A percentile compares a stretch with the other conserved stretches of the same genome.
Evolutionary conservation across 2,797 vertebrate genomes (phyloP).

Genomic region (Halcyon badia): DNA sequence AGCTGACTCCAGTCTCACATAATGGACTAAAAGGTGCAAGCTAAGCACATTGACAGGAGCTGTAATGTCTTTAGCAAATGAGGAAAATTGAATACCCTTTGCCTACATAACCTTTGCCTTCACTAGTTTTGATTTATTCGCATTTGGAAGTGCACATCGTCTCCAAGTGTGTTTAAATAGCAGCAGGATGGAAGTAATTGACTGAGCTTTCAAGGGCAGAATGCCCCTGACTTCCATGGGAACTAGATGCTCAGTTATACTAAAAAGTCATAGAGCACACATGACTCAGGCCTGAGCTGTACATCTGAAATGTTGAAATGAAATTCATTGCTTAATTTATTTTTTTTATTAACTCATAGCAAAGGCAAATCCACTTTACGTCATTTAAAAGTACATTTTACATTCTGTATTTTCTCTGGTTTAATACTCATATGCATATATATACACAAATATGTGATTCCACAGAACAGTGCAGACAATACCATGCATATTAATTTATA

Average conservation of each 20-base stretch:
- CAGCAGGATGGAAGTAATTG: slow-evolving; percentile 47
- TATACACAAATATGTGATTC: neutral
- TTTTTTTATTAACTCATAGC: neutral
- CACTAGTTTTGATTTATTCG: slow-evolving; percentile 15
- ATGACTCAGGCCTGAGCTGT: neutral
- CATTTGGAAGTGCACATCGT: slow-evolving; percentile 8
- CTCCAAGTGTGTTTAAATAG: slow-evolving; percentile 32
- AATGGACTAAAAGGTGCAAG: neutral
- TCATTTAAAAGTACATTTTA: neutral
- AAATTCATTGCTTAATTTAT: neutral
- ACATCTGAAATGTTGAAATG: neutral
- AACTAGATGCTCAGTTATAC: neutral
- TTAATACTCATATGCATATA: neutral
- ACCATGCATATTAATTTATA: neutral
- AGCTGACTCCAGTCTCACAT: neutral
- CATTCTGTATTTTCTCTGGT: neutral
- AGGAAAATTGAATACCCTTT: slow-evolving; percentile 11
- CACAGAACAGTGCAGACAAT: neutral
- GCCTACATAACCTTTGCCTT: slow-evolving; percentile 41
- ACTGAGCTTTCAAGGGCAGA: slow-evolving; percentile 11
- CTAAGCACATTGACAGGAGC: neutral
- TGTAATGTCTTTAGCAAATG: slow-evolving; percentile 28
- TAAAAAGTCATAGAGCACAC: neutral
- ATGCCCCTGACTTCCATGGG: slow-evolving; percentile 12
- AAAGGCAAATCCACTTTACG: neutral